Conservation (phyloP, 2,888 invertebrate species). For the Archaeoteleia sp. region DNA sequence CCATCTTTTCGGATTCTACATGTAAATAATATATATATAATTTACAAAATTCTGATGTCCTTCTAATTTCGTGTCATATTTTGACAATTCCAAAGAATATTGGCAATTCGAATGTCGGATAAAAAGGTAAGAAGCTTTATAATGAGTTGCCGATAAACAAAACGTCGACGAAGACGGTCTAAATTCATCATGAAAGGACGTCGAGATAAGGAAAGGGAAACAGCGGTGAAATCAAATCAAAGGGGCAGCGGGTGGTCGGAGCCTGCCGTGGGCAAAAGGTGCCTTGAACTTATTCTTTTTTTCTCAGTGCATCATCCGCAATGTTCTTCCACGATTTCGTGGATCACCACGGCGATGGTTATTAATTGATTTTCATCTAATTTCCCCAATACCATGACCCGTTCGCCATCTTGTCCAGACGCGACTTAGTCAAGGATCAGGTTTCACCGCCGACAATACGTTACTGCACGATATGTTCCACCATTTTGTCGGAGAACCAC, state of each 20-base stretch:
- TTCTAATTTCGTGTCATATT: slow-evolving; percentile 15
- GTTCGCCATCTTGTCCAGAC: slow-evolving; percentile 42
- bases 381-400: slow-evolving; percentile 52
- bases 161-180: slow-evolving; percentile 38
- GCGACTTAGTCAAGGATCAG: slow-evolving; percentile 31
- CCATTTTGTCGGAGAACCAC: slow-evolving; percentile 54
- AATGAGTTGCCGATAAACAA: slow-evolving; percentile 32
- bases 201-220: slow-evolving; percentile 73
- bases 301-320: slow-evolving; percentile 49
- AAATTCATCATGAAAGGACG: slow-evolving; percentile 57
- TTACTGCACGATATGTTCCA: too few relatives aligned
- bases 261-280: slow-evolving; percentile 59
- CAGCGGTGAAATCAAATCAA: slow-evolving; percentile 74
- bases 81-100: slow-evolving; percentile 23
- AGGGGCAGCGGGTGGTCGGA: slow-evolving; percentile 74
- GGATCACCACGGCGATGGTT: slow-evolving; percentile 58
- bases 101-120: slow-evolving; percentile 24
- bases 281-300: slow-evolving; percentile 53
- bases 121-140: slow-evolving; percentile 32
- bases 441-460: slow-evolving; percentile 49
- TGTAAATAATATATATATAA: too few relatives aligned
- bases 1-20: too few relatives aligned
- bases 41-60: too few relatives aligned
- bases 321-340: slow-evolving; percentile 58
- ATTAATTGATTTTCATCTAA: slow-evolving; percentile 64